Percentiles rank a stretch among this genome's conserved stretches.
Evolutionary conservation across 2,888 invertebrate genomes (phyloP).

Genomic region (Drosophila pullipes): DNA sequence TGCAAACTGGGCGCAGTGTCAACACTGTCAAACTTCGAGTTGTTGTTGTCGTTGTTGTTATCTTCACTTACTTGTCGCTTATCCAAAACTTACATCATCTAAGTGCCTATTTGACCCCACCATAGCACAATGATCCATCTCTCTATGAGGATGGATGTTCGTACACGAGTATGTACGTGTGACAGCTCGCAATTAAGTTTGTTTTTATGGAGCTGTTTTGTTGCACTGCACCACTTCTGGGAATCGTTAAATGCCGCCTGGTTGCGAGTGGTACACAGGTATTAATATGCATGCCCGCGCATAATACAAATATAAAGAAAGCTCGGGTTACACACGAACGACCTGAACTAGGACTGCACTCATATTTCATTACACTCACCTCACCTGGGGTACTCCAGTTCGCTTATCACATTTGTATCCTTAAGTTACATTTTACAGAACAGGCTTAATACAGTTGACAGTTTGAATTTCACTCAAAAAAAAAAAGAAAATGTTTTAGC

Average conservation of each 20-base stretch:
- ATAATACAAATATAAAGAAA: conserved; percentile 79
- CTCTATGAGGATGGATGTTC: conserved; percentile 20
- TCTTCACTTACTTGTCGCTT: conserved; percentile 35
- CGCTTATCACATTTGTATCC: neutral
- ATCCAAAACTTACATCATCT: conserved; percentile 61
- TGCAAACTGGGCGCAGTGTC: conserved; percentile 55
- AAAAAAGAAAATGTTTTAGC: neutral
- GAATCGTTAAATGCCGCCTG: conserved; percentile 60
- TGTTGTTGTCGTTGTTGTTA: conserved; percentile 6
- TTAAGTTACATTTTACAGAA: neutral
- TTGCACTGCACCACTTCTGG: conserved; percentile 60
- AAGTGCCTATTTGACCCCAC: conserved; percentile 37
- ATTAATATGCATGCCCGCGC: conserved; percentile 78
- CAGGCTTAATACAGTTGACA: neutral
- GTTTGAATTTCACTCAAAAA: neutral
- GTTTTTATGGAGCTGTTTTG: conserved; percentile 67
- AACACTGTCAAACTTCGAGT: conserved; percentile 44
- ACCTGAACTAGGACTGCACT: conserved; percentile 65
- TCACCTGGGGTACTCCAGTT: conserved; percentile 10
- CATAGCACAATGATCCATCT: conserved; percentile 41
- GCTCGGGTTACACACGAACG: conserved; percentile 78
- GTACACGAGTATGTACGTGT: conserved; percentile 32
- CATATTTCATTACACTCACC: conserved; percentile 51
- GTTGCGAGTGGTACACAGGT: conserved; percentile 36
- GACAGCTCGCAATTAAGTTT: conserved; percentile 80